Conservation (phyloP, 2,888 invertebrate species). For the Alloscopus bannaensis region DNA sequence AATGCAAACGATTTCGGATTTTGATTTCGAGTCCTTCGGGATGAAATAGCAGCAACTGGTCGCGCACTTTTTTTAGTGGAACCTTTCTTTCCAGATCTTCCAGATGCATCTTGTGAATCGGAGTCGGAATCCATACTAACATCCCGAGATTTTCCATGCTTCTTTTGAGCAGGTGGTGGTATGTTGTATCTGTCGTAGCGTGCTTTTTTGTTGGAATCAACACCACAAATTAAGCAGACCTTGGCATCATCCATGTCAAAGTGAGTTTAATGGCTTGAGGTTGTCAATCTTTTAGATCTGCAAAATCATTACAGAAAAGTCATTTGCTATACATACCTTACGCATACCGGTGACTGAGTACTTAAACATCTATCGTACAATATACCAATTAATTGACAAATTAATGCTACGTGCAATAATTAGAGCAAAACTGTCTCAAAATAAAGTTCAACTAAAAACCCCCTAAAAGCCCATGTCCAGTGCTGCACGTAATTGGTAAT, state of each 20-base stretch:
- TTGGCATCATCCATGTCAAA: constrained; percentile 9
- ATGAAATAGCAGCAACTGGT: not conserved
- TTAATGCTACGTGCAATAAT: too few species aligned
- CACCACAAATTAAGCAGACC: constrained; percentile 55
- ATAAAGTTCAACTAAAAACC: too few species aligned
- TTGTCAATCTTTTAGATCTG: too few species aligned
- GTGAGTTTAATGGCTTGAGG: too few species aligned
- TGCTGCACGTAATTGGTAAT: too few species aligned
- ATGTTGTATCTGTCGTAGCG: constrained; percentile 42
- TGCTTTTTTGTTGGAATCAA: constrained; percentile 40
- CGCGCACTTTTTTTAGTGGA: not conserved
- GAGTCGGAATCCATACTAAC: constrained; percentile 30
- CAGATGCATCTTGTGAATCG: constrained; percentile 20
- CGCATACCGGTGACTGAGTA: too few species aligned
- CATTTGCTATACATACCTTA: too few species aligned
- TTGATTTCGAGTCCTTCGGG: constrained; percentile 50
- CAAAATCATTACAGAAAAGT: too few species aligned
- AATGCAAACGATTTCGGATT: constrained; percentile 52
- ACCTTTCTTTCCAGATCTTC: constrained; percentile 24
- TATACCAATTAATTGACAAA: too few species aligned
- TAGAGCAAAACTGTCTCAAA: too few species aligned
- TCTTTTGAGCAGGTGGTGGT: constrained; percentile 25
- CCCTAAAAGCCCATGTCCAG: too few species aligned
- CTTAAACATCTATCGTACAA: too few species aligned
- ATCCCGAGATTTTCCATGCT: constrained; percentile 7